phyloP scores from a whole-genome alignment of 2,888 invertebrate genomes.

The Oscheius onirici region DNA sequence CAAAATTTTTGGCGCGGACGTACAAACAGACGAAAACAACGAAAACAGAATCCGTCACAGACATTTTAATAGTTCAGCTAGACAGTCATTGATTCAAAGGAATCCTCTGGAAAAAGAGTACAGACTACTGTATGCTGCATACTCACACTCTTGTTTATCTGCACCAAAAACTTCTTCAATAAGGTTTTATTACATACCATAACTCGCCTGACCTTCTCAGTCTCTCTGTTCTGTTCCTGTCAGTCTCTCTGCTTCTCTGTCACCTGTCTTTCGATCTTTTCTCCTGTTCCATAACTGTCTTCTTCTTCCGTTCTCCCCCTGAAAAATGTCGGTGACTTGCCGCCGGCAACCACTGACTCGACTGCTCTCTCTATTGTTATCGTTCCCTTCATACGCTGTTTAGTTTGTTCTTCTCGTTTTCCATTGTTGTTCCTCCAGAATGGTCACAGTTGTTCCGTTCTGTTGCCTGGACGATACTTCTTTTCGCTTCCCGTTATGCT shows the following conservation, averaged over 20 bases:
- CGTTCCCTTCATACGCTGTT: background rate
- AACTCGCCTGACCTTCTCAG: background rate
- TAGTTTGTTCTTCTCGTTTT: constrained; percentile 21
- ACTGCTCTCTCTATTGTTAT: background rate
- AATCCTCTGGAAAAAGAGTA: no score
- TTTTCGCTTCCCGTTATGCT: background rate
- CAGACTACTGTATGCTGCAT: no score
- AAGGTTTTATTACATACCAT: no score
- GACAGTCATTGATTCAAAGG: no score
- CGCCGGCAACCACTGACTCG: no score
- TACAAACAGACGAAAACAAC: no score
- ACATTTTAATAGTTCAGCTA: no score
- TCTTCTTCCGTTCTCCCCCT: background rate
- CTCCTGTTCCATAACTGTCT: background rate
- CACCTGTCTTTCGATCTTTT: background rate
- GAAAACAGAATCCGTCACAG: no score
- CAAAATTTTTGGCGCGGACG: no score
- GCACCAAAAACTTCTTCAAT: no score
- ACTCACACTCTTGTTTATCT: no score
- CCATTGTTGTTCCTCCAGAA: background rate
- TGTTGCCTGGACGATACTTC: constrained; percentile 1
- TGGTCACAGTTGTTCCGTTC: constrained; percentile 12
- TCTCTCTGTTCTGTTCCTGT: background rate
- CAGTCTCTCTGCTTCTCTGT: background rate
- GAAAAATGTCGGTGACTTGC: no score